Base-by-base conservation (phyloP, 2,888 invertebrate genomes). In the Tenthredo amoena region DNA sequence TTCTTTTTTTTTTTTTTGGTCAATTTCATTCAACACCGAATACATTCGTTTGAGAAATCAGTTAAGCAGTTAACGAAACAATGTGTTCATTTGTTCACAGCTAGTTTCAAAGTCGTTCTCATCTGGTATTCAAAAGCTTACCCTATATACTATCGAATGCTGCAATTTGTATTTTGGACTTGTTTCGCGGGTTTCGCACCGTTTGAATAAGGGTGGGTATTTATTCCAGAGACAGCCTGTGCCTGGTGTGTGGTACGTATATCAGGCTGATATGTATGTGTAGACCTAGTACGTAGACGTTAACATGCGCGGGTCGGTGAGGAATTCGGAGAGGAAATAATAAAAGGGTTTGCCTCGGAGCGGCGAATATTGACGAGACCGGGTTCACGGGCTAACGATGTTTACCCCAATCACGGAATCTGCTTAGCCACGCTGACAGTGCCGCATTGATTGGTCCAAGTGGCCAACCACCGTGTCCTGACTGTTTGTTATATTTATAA, bases 361-460 rank as follows among this genome's bases (percentile, higher is more conserved):
- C 81, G 81, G 65, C 58, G 83, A 83, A 83, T 71, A 83, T 83
- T 68, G 83, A 83, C 83, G 65, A 83, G 47, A 26, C 62, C 81
- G 62, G 40, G 5, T 62, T 62, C 10, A 62, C 50, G 50, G 50
- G 50, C 83, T 83, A 68, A 83, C 83, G 83, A 83, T 83, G 83
- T 83, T 83, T 83, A 83, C 83, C 83, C 83, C 83, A 83, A 83
- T 83, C 83, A 83, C 83, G 83, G 83, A 83, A 83, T 83, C 83
- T 83, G 83, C 83, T 83, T 83, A 83, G 68, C 83, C 65, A 50
- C 71, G 83, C 83, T 68, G 40, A 83, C 83, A 83, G 83, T 68
- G 71, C 83, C 31, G 68, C 83, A 83, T 83, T 83, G 83, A 83
- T 83, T 83, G 83, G 68, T 83, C 83, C 83, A 83, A 83, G 83